phyloP scores from a whole-genome alignment of 2,797 vertebrate species.

The Otolemur crassicaudatus region DNA sequence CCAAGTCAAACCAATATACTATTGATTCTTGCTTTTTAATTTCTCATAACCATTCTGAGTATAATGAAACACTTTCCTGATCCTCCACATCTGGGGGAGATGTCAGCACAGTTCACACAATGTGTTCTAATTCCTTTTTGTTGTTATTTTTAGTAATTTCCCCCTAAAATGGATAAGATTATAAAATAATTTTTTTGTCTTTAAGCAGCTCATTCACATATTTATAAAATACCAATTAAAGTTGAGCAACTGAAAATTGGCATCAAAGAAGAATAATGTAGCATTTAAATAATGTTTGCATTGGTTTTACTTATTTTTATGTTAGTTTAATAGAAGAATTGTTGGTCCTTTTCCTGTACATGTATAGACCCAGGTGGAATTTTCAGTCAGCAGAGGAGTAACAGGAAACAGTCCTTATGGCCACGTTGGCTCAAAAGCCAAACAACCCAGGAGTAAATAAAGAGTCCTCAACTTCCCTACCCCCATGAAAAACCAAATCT shows the following conservation, averaged over 20 bases:
- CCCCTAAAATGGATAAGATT: not conserved
- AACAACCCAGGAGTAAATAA: not conserved
- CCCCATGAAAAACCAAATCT: not conserved
- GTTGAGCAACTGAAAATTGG: not conserved
- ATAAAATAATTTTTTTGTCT: not conserved
- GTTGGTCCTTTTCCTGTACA: not conserved
- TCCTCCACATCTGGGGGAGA: not conserved
- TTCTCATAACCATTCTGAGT: not conserved
- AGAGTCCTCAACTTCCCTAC: not conserved
- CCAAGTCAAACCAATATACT: not conserved
- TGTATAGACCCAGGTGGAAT: not conserved
- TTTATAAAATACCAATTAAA: conserved; percentile 35
- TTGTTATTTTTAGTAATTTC: not conserved
- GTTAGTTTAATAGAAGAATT: not conserved
- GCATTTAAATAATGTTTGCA: not conserved
- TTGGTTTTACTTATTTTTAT: conserved; percentile 26
- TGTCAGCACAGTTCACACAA: not conserved
- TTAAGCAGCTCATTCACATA: not conserved
- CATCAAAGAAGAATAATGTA: not conserved
- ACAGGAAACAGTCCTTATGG: not conserved
- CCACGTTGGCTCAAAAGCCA: not conserved
- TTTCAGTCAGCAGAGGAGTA: not conserved
- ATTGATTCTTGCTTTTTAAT: conserved; percentile 13
- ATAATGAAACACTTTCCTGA: not conserved
- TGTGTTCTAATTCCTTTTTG: not conserved